Percentiles rank a stretch among this genome's conserved stretches.
These are phyloP conservation scores for Beris chalybata DNA, from an alignment of 2,888 invertebrate genomes.

Conservation along the genomic window DNA sequence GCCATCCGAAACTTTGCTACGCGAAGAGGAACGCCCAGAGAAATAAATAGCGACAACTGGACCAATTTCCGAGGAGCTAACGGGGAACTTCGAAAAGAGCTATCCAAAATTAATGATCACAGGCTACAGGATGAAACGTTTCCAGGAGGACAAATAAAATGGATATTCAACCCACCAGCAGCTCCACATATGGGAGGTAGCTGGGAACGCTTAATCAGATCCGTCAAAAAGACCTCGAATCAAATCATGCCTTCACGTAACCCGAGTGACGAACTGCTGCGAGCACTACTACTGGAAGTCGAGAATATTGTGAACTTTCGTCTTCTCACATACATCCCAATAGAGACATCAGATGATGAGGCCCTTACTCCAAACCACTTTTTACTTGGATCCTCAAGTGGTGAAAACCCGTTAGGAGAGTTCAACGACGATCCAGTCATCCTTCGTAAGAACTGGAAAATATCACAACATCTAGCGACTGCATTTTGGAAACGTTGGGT, in stretches of 20 bases:
- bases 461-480: conserved; percentile 26
- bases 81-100: conserved; percentile 24
- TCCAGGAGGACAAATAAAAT: conserved; percentile 21
- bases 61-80: conserved; percentile 36
- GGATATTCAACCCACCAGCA: conserved; percentile 2
- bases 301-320: conserved; percentile 42
- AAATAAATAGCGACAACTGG: conserved; percentile 37
- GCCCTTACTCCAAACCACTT: no score
- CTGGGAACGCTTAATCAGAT: no score
- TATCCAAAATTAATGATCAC: no score
- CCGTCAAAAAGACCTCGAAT: conserved; percentile 25
- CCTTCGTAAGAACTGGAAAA: conserved; percentile 37
- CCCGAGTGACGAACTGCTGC: conserved; percentile 39
- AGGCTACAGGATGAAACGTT: background rate
- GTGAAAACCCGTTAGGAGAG: conserved; percentile 36
- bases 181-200: no score
- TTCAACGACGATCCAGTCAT: conserved; percentile 31
- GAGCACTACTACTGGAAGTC: conserved; percentile 31
- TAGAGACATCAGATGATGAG: no score
- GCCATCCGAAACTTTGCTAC: conserved; percentile 39
- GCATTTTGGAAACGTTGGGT: conserved; percentile 41
- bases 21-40: conserved; percentile 34
- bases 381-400: background rate
- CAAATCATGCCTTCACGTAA: no score
- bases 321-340: conserved; percentile 7